These are phyloP conservation scores for Crotophaga sulcirostris DNA, from an alignment of 2,113 vertebrate genomes.

Conservation along the genomic window DNA sequence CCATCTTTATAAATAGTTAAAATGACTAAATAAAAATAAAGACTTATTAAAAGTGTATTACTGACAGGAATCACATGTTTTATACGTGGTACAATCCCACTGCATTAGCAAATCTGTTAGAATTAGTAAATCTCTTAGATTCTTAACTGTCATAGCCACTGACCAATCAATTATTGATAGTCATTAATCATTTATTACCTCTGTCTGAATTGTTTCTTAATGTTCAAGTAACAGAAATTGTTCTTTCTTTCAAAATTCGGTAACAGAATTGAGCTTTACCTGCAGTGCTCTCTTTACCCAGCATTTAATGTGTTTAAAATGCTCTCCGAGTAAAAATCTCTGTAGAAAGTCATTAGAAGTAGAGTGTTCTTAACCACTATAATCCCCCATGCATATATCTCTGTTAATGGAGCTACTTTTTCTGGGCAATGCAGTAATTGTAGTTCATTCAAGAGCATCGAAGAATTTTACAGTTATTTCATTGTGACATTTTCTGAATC, in stretches of 20 bases:
- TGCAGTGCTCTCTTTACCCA: not conserved
- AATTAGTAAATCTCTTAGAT: not conserved
- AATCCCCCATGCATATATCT: not conserved
- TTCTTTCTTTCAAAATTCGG: slow-evolving; percentile 18
- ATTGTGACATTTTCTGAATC: not conserved
- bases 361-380: not conserved
- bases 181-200: slow-evolving; percentile 35
- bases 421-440: slow-evolving; percentile 17
- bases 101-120: not conserved
- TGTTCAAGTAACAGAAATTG: slow-evolving; percentile 1
- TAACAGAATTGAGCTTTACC: not conserved
- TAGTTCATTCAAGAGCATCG: not conserved
- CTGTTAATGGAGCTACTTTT: slow-evolving; percentile 27
- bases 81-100: not conserved
- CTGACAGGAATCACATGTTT: not conserved
- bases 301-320: slow-evolving; percentile 42
- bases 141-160: not conserved
- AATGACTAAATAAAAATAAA: not conserved
- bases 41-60: not conserved
- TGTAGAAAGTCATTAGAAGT: not conserved
- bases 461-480: not conserved
- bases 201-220: slow-evolving; percentile 25
- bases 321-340: slow-evolving; percentile 13
- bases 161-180: slow-evolving; percentile 20
- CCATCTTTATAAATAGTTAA: not conserved